Conservation (phyloP, 1,140 invertebrate genomes). For the Drosophila oshimai region DNA sequence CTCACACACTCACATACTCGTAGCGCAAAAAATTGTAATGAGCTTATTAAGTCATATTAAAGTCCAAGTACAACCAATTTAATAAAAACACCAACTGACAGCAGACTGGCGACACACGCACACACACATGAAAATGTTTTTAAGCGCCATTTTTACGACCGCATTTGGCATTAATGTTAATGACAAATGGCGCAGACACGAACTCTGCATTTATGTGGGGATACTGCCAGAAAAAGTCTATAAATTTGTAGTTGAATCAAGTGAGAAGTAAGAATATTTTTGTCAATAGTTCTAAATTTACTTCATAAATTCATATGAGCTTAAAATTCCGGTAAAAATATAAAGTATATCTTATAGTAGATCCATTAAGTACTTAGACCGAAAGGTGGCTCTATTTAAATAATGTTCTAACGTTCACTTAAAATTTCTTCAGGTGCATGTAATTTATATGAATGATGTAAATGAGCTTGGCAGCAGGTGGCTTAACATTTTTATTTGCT, state of each 20-base stretch:
- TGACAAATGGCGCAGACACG: constrained; percentile 54
- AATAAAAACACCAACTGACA: constrained; percentile 70
- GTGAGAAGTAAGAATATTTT: too few relatives aligned
- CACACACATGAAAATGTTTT: constrained; percentile 33
- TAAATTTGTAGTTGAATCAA: too few relatives aligned
- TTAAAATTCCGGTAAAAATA: too few relatives aligned
- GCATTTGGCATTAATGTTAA: constrained; percentile 73
- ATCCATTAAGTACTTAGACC: too few relatives aligned
- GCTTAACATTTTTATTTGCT: constrained; percentile 37
- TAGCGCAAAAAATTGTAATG: constrained; percentile 41
- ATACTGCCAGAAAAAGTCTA: too few relatives aligned
- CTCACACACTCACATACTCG: constrained; percentile 11
- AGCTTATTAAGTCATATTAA: constrained; percentile 78
- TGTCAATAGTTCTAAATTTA: too few relatives aligned
- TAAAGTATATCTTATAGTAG: too few relatives aligned
- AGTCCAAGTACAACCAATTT: constrained; percentile 78
- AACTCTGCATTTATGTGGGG: neutral
- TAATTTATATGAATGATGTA: constrained; percentile 42
- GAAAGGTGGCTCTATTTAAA: too few relatives aligned
- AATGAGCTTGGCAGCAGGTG: constrained; percentile 44
- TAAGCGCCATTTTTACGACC: constrained; percentile 39
- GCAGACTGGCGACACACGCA: constrained; percentile 10
- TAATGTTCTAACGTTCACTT: too few relatives aligned
- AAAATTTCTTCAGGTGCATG: neutral
- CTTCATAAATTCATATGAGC: too few relatives aligned